Evolutionary conservation across 2,113 vertebrate genomes (phyloP).

Genomic region (Syrmaticus mikado): DNA sequence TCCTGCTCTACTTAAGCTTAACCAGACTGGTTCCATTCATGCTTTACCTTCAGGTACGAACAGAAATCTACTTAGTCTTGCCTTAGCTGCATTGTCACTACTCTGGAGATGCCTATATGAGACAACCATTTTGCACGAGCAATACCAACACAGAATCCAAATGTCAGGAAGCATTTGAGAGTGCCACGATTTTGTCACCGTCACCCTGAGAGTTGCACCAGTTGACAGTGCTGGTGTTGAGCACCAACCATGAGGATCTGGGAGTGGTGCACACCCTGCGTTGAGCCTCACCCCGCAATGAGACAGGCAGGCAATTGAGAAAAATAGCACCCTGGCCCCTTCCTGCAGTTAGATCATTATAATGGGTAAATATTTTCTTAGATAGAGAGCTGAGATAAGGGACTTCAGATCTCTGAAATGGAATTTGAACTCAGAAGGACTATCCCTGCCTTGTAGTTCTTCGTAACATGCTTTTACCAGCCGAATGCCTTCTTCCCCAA

Average conservation of each 20-base stretch:
- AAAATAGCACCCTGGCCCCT: conserved; percentile 43
- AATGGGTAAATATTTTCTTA: conserved; percentile 68
- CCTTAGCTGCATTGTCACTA: fast-evolving
- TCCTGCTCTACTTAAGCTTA: neutral
- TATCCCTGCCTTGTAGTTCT: neutral
- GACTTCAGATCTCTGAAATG: conserved; percentile 26
- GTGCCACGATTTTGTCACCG: neutral
- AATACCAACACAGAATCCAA: neutral
- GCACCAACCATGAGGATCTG: neutral
- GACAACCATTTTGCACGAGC: neutral
- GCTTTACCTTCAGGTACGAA: neutral
- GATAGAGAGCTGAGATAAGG: conserved; percentile 53
- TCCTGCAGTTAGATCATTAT: conserved; percentile 56
- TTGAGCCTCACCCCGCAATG: conserved; percentile 10
- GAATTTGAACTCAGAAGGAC: conserved; percentile 14
- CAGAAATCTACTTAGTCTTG: neutral
- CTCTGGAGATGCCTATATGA: neutral
- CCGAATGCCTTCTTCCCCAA: neutral
- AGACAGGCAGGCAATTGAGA: conserved; percentile 21
- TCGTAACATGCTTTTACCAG: neutral
- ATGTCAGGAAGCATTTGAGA: neutral
- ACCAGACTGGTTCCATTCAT: neutral
- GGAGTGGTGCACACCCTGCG: neutral
- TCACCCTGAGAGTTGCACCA: neutral
- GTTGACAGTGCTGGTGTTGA: neutral